Percentiles rank a stretch among this genome's conserved stretches.
Conservation (phyloP, 2,113 vertebrate species). For the Cinclus cinclus region DNA sequence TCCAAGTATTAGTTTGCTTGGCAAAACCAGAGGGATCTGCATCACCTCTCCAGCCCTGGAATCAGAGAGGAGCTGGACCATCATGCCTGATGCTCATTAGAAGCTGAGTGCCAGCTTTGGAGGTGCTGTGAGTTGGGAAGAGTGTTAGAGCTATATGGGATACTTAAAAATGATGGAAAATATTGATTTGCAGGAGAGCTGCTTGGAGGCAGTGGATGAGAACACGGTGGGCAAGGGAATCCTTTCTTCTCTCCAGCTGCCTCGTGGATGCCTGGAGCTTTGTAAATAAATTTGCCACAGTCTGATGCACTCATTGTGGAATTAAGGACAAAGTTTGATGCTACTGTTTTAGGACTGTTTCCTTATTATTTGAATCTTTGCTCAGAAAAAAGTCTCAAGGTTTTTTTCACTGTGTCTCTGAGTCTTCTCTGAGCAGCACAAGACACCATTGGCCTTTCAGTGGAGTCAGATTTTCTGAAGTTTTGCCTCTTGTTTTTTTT, state of each 20-base stretch:
- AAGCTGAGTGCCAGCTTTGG: background rate
- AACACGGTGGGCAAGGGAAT: background rate
- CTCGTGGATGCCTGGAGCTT: background rate
- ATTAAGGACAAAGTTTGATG: slow-evolving; percentile 13
- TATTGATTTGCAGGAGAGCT: background rate
- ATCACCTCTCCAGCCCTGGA: background rate
- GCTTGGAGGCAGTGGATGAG: background rate
- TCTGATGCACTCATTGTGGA: background rate
- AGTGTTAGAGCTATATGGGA: background rate
- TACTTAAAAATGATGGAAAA: background rate
- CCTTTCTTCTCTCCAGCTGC: background rate
- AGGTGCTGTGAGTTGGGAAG: background rate
- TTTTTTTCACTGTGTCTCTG: background rate
- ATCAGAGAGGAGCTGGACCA: background rate
- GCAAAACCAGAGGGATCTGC: background rate
- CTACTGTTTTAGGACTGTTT: background rate
- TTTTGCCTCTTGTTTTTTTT: background rate
- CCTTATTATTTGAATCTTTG: slow-evolving; percentile 4
- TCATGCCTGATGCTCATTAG: background rate
- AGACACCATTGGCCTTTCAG: background rate
- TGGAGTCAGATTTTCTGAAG: background rate
- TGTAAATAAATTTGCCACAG: slow-evolving; percentile 1
- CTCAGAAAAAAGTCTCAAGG: background rate
- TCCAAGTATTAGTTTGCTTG: background rate
- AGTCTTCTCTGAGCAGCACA: background rate